Base-by-base conservation (phyloP, 2,888 invertebrate genomes). In the Amiota communis region DNA sequence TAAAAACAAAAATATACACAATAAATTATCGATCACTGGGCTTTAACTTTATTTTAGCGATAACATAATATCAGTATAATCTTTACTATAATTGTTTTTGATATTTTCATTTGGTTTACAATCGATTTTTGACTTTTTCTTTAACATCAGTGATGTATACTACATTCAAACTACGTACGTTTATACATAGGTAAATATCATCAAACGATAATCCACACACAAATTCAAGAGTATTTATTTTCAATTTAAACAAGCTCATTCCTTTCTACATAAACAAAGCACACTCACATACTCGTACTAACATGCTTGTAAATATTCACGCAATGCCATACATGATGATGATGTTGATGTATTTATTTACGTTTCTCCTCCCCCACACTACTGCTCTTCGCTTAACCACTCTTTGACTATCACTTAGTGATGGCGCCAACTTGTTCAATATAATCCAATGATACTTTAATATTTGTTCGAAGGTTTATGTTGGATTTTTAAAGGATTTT, bases 211-310 rank as follows among this genome's bases (percentile, higher is more conserved):
- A 63, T 23, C 63, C 63, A 36, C 63, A 46, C 46, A 46, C 46
- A 63, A 63, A 63, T 63, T n/a, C 63, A 13, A 13, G 23, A 11
- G 46, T n/a, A 63, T 46, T 63, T 63, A 15, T 63, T 63, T 63
- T 63, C 63, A 63, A 63, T 63, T 63, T 63, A 63, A 63, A 63
- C 36, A 23, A 36, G n/a, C 15, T 63, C 59, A 59, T 59, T 11
- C 59, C 15, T 36, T 36, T 36, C 0, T 36, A 36, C 36, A 36
- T 36, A 36, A 36, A 36, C 4, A 36, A 36, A 2, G 6, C 59
- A 59, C 59, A 20, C 59, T 15, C 59, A 15, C 59, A 59, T 17
- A 59, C 20, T 20, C 15, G 17, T 17, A 59, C 20, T 20, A 3
- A 10, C 12, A 57, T 17, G 10, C 20, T 8, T 13, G n/a, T n/a